Base-by-base conservation (phyloP, 2,888 invertebrate species). In the Cotesia congregata region DNA sequence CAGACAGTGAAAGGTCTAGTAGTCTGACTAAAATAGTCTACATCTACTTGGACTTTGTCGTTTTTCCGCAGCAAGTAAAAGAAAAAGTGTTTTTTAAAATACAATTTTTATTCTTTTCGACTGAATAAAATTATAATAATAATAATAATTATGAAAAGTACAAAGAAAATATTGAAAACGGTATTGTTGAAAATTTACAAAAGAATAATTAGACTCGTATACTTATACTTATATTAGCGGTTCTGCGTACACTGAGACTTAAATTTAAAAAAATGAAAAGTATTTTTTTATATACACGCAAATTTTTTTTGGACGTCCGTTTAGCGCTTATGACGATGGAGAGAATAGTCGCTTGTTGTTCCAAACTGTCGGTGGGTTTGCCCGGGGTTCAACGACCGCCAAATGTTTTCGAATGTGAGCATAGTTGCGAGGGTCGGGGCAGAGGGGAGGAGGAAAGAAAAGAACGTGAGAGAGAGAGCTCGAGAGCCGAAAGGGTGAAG, bases 321-420 rank as follows among this genome's bases (percentile, higher is more conserved):
- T 71, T 70, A 71, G 20, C 75, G 65, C 70, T 75, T 70, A 71
- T 75, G 64, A 75, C 67, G 76, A 74, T 64, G 70, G 39, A 65
- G 67, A 67, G 84, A 86, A 85, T 84, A 83, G 86, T 85, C 85
- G 86, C 83, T 87, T 87, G 87, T 83, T 82, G 82, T 83, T 83
- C 12, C 83, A 80, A 82, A 76, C 83, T 83, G 85, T 85, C 84
- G 87, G 85, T 85, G 86, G 86, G 86, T 87, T 87, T 65, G 75
- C 80, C 81, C 80, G 82, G 83, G 88, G 88, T 88, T 76, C 88
- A 87, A 88, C 83, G 89, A 84, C 88, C 86, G 85, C 86, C 86
- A 84, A 88, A 88, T 87, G 87, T 87, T 88, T 85, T 86, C 86
- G 87, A 88, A 86, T 86, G 84, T 83, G 82, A 41, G 41, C 39